Evolutionary conservation across 2,113 vertebrate genomes (phyloP), one percentile per base, ranked within the genome.

Genomic region (Notiomystis cincta): DNA sequence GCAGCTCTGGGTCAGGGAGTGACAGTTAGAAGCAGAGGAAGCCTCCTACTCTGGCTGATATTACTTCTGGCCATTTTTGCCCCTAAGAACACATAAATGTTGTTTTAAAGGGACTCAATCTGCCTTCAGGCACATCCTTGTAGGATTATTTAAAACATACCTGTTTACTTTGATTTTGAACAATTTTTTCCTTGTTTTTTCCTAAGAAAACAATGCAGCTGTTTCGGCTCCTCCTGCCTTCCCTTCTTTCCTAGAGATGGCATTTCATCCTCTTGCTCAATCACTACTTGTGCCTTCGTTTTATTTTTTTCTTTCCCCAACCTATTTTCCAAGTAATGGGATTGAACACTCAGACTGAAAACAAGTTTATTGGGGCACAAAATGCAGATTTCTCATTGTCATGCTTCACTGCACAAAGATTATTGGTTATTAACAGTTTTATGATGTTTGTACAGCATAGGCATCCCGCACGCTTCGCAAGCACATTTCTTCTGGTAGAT

Each of bases 381-480:
- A 97, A 94, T 75, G 45, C 19, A 90, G 50, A 62, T 65, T 94
- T 67, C 86, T 93, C n/a, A 14, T 85, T 89, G 78, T 83, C 56
- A 5, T 64, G 35, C 75, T 66, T 88, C 51, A 15, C 44, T 58
- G 58, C 67, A 66, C 79, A 65, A 56, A 90, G 22, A 69, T 84
- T 78, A 50, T 93, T 92, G 45, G 45, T 95, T 70, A 73, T 86
- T 65, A 89, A 64, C n/a, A 71, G 47, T 77, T 92, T 53, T 17
- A 8, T 37, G 90, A 77, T 66, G 15, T 65, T 84, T 75, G 42
- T 96, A 83, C 77, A 64, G 42, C 5, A 8, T 58, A 28, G 71
- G 66, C 65, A 84, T 66, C 75, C 37, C 24, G 1, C 14, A 2
- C 54, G 70, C 61, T 83, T 48, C 18, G 1, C 67, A 33, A 84